Percentiles rank a stretch among this genome's conserved stretches.
These are phyloP conservation scores for Hydropotes inermis DNA, from an alignment of 2,113 vertebrate genomes.

Conservation along the genomic window DNA sequence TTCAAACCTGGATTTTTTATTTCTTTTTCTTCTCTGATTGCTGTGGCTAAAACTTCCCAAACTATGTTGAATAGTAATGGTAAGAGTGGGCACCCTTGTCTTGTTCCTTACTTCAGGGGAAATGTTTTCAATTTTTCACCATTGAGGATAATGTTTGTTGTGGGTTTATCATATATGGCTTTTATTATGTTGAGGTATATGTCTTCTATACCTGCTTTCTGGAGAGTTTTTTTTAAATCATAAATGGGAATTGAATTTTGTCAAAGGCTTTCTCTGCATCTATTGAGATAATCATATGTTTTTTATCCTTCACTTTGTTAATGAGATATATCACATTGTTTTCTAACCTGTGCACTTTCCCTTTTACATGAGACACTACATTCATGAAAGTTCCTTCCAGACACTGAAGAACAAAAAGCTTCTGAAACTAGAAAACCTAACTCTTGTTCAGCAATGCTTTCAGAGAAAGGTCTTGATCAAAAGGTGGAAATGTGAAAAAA, in stretches of 20 bases:
- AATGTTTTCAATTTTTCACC: background rate
- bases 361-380: background rate
- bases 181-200: background rate
- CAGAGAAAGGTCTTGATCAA: background rate
- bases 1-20: background rate
- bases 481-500: background rate
- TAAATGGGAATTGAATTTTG: background rate
- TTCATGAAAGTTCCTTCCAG: background rate
- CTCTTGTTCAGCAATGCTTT: background rate
- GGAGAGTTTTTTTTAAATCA: background rate
- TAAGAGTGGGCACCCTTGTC: background rate
- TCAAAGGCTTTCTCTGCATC: background rate
- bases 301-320: background rate
- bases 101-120: background rate
- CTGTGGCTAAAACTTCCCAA: background rate
- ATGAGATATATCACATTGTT: background rate
- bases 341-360: background rate
- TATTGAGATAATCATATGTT: background rate
- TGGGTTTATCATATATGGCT: background rate
- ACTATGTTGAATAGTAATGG: background rate
- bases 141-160: background rate
- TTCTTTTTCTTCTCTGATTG: background rate
- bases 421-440: background rate
- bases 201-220: background rate
- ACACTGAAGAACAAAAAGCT: background rate